Percentiles rank a stretch among this genome's conserved stretches.
Conservation (phyloP, 2,888 invertebrate genomes). For the Allacma fusca region DNA sequence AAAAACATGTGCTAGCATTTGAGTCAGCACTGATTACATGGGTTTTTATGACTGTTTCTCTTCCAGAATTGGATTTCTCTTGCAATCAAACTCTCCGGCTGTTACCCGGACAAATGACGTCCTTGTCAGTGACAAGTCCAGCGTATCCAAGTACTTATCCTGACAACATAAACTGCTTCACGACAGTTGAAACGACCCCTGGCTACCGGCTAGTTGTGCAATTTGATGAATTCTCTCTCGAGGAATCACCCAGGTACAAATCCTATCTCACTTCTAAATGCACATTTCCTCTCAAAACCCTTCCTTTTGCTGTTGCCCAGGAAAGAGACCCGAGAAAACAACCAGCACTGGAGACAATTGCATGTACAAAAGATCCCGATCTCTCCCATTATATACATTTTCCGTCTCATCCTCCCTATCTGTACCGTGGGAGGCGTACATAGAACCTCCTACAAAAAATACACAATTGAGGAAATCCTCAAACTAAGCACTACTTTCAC, state of each 20-base stretch:
- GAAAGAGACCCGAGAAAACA: no score
- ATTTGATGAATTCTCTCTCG: conserved; percentile 79
- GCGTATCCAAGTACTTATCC: conserved; percentile 82
- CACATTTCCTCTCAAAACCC: no score
- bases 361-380: no score
- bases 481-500: no score
- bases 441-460: no score
- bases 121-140: conserved; percentile 78
- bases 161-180: conserved; percentile 78
- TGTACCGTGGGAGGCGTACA: no score
- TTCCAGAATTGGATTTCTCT: conserved; percentile 54
- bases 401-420: no score
- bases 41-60: neutral
- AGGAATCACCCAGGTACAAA: conserved; percentile 79
- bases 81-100: conserved; percentile 77
- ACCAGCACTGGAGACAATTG: no score
- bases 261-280: neutral
- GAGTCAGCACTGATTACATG: neutral
- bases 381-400: no score
- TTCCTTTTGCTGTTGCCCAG: no score
- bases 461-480: no score
- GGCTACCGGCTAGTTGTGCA: conserved; percentile 76
- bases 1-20: no score
- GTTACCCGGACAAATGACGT: conserved; percentile 71
- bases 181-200: conserved; percentile 73